Base-by-base conservation (phyloP, 1,140 invertebrate genomes). In the Chrysomallon squamiferum region DNA sequence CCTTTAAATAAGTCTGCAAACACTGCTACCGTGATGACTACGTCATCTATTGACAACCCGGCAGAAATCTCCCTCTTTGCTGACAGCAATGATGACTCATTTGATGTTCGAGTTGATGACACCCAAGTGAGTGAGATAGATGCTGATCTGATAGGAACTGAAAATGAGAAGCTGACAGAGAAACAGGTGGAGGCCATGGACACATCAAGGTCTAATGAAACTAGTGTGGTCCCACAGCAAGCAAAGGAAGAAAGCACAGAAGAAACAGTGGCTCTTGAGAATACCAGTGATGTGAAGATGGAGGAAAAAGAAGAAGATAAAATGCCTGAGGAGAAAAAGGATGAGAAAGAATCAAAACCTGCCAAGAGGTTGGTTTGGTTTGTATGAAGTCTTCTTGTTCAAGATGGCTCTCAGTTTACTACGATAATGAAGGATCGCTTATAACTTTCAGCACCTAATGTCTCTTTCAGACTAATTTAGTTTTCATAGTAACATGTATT, bases 71-170 rank as follows among this genome's bases (percentile, higher is more conserved):
- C 59, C 29, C 38, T 59, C n/a, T 59, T 62, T 45, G 70, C 35
- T 15, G 35, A 70, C 41, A 60, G 47, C 3, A 62, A 56, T 33
- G 72, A 80, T 52, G 75, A 79, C 30, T 83, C 83, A 7, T 70
- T 84, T 43, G 79, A 81, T 60, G 81, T 84, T 11, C 74, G 79
- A 67, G 80, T 82, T 29, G 82, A 84, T 67, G 84, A 85, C 60
- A 81, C 78, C 9, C 78, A 82, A 59, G 59, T 73, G 60, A 83
- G 79, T 68, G 81, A 85, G 38, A 71, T 85, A 0, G 84, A 85
- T 66, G 72, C 72, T 56, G 82, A 84, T 56, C 62, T 81, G 7
- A 38, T 47, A 35, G 65, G 49, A 41, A 49, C 57, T 30, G 64
- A 69, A 63, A 22, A 47, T 35, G 22, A 50, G 33, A 25, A 35